A percentile compares a stretch with the other conserved stretches of the same genome.
Conservation (phyloP, 2,113 vertebrate genomes). For the Platichthys flesus region DNA sequence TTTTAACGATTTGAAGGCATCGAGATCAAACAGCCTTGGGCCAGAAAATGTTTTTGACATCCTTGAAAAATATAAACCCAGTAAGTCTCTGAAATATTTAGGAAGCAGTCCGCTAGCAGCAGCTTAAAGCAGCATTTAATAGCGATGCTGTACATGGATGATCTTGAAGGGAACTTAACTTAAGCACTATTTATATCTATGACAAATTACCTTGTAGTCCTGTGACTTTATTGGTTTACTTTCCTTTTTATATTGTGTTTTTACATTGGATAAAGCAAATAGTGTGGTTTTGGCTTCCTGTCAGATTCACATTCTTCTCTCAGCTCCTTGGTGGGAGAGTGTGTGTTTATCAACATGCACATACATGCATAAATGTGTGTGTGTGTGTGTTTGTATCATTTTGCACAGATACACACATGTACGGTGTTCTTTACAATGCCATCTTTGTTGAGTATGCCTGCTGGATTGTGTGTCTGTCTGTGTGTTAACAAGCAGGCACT, state of each 20-base stretch:
- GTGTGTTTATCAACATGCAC: conserved; percentile 38
- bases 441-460: conserved; percentile 66
- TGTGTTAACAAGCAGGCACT: conserved; percentile 70
- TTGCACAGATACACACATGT: conserved; percentile 20
- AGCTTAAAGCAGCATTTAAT: no score
- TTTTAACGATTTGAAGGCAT: background rate
- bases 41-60: background rate
- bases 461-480: conserved; percentile 52
- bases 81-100: background rate
- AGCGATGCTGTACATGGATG: no score
- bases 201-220: no score
- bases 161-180: no score
- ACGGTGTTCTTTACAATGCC: conserved; percentile 66
- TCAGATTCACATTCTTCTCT: conserved; percentile 10
- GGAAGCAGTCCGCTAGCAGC: no score
- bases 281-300: background rate
- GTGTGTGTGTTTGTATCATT: conserved; percentile 4
- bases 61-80: background rate
- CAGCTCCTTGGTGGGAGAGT: conserved; percentile 15
- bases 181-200: no score
- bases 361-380: conserved; percentile 46
- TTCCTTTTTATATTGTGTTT: background rate
- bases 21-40: background rate
- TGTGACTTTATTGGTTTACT: no score
- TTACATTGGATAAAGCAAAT: background rate